phyloP scores from a whole-genome alignment of 2,113 vertebrate species.

The Natator depressus region DNA sequence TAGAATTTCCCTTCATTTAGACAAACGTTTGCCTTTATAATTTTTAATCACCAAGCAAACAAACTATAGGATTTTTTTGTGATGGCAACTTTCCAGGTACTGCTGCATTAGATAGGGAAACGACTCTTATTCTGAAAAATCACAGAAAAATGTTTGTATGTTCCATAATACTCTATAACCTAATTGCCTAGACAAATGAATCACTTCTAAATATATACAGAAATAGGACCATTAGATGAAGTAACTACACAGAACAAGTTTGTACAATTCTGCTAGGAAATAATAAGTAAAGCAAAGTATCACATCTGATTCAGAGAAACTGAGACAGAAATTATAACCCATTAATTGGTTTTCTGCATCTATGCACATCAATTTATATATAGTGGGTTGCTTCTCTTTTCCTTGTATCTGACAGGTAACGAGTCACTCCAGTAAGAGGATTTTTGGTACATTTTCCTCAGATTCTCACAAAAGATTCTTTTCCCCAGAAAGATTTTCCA shows the following conservation, averaged over 20 bases:
- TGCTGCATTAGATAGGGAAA: neutral
- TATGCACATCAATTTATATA: neutral
- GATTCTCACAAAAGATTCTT: neutral
- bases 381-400: neutral
- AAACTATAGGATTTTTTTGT: neutral
- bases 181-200: neutral
- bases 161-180: neutral
- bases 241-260: neutral
- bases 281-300: neutral
- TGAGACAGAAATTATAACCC: slow-evolving; percentile 16
- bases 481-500: neutral
- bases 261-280: neutral
- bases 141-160: neutral
- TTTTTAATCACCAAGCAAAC: slow-evolving; percentile 43
- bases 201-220: neutral
- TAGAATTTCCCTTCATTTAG: slow-evolving; percentile 18
- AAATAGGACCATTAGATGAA: neutral
- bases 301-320: neutral
- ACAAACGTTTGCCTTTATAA: slow-evolving; percentile 1
- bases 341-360: neutral
- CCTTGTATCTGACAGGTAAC: neutral
- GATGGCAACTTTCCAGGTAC: neutral
- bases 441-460: neutral
- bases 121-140: neutral
- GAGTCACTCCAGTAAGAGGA: neutral